phyloP scores from a whole-genome alignment of 2,888 invertebrate species.

The Drosophila lacicola region DNA sequence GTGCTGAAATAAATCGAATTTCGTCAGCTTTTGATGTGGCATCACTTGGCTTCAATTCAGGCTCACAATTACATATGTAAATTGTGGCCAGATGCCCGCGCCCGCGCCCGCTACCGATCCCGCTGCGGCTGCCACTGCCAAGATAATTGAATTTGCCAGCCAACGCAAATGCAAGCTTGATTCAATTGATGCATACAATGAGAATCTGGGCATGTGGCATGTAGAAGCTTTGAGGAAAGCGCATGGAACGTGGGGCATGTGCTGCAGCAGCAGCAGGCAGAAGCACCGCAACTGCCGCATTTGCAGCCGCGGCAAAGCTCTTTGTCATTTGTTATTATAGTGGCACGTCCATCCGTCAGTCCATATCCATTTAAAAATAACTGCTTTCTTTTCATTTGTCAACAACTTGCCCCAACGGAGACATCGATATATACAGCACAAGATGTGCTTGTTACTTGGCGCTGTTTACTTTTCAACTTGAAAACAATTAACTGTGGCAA shows the following conservation, averaged over 20 bases:
- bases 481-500: slow-evolving; percentile 29
- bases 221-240: slow-evolving; percentile 8
- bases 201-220: slow-evolving; percentile 20
- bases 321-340: slow-evolving; percentile 34
- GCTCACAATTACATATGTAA: slow-evolving; percentile 58
- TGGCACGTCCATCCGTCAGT: slow-evolving; percentile 13
- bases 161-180: slow-evolving; percentile 62
- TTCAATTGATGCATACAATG: slow-evolving; percentile 63
- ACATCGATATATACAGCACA: slow-evolving; percentile 4
- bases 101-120: slow-evolving; percentile 12
- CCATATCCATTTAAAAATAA: slow-evolving; percentile 57
- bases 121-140: slow-evolving; percentile 33
- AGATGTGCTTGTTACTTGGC: slow-evolving; percentile 11
- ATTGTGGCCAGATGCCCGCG: slow-evolving; percentile 61
- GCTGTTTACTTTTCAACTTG: slow-evolving; percentile 25
- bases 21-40: slow-evolving; percentile 17
- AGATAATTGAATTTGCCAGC: slow-evolving; percentile 73
- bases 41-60: slow-evolving; percentile 39
- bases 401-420: background rate
- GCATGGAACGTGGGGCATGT: slow-evolving; percentile 16
- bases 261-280: slow-evolving; percentile 14
- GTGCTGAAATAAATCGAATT: slow-evolving; percentile 57
- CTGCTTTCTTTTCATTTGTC: slow-evolving; percentile 50
- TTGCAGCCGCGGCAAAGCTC: slow-evolving; percentile 5
- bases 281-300: slow-evolving; percentile 49